A percentile compares a stretch with the other conserved stretches of the same genome.
phyloP scores from a whole-genome alignment of 2,888 invertebrate species.

The Uloborus plumipes region DNA sequence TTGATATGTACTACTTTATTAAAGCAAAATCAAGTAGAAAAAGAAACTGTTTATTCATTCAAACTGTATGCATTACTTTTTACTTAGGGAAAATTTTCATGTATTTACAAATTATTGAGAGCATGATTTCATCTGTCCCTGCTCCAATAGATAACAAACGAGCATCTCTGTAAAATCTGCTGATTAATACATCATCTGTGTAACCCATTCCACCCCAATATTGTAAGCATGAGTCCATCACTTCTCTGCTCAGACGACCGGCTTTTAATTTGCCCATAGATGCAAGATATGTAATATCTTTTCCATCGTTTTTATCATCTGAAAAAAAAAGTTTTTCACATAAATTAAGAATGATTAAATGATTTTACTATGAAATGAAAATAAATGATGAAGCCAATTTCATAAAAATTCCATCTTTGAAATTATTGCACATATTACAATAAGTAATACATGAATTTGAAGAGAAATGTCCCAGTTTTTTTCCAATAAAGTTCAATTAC shows the following conservation, averaged over 20 bases:
- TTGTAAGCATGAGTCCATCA: slow-evolving; percentile 75
- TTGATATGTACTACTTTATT: too few species aligned
- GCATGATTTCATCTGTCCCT: slow-evolving; percentile 76
- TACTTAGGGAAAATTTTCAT: slow-evolving; percentile 71
- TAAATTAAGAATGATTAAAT: too few species aligned
- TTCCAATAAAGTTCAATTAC: too few species aligned
- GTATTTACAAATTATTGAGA: slow-evolving; percentile 75
- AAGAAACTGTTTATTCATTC: too few species aligned
- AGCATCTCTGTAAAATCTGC: slow-evolving; percentile 72
- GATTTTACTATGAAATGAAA: too few species aligned
- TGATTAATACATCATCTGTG: slow-evolving; percentile 73
- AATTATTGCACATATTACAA: too few species aligned
- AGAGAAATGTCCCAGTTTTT: too few species aligned
- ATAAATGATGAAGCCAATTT: too few species aligned
- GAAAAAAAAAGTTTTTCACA: neutral
- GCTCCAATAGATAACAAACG: slow-evolving; percentile 75
- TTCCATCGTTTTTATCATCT: slow-evolving; percentile 68
- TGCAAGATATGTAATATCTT: slow-evolving; percentile 74
- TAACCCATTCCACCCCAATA: slow-evolving; percentile 76
- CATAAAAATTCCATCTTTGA: too few species aligned
- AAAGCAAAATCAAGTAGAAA: too few species aligned
- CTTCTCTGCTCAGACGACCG: slow-evolving; percentile 72
- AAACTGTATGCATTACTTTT: neutral
- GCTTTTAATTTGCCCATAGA: slow-evolving; percentile 75
- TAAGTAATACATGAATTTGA: too few species aligned